A percentile compares a stretch with the other conserved stretches of the same genome.
Evolutionary conservation across 1,140 invertebrate genomes (phyloP).

Genomic region (Holotrichia oblita): DNA sequence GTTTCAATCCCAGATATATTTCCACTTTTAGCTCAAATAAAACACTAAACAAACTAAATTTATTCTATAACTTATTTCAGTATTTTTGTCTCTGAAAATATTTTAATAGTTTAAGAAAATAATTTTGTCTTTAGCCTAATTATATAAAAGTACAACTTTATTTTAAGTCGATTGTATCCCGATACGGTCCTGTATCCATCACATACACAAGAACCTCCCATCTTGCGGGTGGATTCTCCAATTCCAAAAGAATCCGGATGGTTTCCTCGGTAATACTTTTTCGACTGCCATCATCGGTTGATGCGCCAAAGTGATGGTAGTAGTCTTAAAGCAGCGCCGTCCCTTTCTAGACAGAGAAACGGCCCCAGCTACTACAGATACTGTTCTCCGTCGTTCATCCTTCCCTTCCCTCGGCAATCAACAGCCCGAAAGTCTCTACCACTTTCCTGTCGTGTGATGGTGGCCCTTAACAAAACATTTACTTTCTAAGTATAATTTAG

Average conservation of each 20-base stretch:
- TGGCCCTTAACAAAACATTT: conserved; percentile 16
- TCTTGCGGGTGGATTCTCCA: not conserved
- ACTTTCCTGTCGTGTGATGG: not conserved
- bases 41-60: too few species aligned
- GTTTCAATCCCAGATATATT: too few species aligned
- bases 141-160: too few species aligned
- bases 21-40: too few species aligned
- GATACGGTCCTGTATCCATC: not conserved
- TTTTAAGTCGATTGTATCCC: too few species aligned
- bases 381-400: not conserved
- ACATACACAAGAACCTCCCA: not conserved
- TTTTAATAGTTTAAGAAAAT: too few species aligned
- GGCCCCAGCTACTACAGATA: not conserved
- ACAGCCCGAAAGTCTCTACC: not conserved
- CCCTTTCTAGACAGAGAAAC: not conserved
- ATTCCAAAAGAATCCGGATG: not conserved
- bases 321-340: not conserved
- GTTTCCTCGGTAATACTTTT: not conserved
- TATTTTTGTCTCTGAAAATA: too few species aligned
- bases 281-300: not conserved
- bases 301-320: conserved; percentile 1
- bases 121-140: too few species aligned
- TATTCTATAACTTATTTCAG: too few species aligned
- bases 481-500: conserved; percentile 21
- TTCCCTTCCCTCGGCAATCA: not conserved